phyloP scores from a whole-genome alignment of 2,888 invertebrate genomes.

The Clivina fossor region DNA sequence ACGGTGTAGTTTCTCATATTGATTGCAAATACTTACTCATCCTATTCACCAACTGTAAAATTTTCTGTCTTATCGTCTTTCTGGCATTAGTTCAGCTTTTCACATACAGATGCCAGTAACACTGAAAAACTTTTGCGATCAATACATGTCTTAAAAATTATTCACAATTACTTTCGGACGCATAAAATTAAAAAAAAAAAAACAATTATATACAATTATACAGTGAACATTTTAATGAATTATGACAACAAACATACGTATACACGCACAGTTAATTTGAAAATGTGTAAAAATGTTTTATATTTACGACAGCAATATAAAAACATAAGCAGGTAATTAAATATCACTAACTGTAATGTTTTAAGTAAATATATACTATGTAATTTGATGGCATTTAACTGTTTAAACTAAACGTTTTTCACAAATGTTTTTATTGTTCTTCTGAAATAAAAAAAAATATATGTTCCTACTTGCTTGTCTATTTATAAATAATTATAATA shows the following conservation, averaged over 20 bases:
- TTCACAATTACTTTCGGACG: slow-evolving; percentile 9
- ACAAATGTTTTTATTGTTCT: not conserved
- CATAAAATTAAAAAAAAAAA: slow-evolving; percentile 22
- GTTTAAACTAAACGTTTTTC: not conserved
- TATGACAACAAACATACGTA: slow-evolving; percentile 8
- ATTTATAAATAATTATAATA: not conserved
- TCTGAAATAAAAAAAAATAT: not conserved
- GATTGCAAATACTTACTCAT: not conserved
- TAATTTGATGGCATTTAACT: slow-evolving; percentile 21
- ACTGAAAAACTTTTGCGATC: not conserved
- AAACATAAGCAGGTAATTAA: slow-evolving; percentile 29
- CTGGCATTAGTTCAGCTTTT: not conserved
- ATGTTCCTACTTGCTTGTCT: too few species aligned
- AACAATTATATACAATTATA: slow-evolving; percentile 12
- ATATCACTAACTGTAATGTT: slow-evolving; percentile 2
- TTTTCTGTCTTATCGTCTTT: slow-evolving; percentile 7
- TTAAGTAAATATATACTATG: slow-evolving; percentile 25
- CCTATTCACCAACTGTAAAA: slow-evolving; percentile 2
- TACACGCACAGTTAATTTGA: slow-evolving; percentile 16
- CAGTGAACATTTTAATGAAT: slow-evolving; percentile 9
- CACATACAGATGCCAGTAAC: slow-evolving; percentile 7
- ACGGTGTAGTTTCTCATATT: too few species aligned
- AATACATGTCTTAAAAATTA: not conserved
- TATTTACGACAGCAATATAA: slow-evolving; percentile 22
- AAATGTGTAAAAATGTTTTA: slow-evolving; percentile 23